These are phyloP conservation scores for Scophthalmus maximus DNA, from an alignment of 2,113 vertebrate species.

Conservation along the genomic window DNA sequence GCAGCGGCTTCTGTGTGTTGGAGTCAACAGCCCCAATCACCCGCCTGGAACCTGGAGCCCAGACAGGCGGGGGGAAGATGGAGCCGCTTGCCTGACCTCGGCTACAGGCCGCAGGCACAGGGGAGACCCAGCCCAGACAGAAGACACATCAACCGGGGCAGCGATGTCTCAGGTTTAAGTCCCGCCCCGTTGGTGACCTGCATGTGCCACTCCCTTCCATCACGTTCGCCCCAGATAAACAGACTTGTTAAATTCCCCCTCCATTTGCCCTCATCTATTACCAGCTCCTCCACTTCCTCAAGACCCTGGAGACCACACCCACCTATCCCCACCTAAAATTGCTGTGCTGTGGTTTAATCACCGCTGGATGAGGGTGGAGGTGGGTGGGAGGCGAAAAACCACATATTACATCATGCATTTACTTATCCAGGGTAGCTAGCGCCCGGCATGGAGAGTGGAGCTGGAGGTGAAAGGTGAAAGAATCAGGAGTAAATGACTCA, in stretches of 20 bases:
- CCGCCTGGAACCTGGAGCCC: conserved; percentile 74
- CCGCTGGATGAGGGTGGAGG: conserved; percentile 59
- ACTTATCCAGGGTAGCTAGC: conserved; percentile 72
- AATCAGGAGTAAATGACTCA: conserved; percentile 80
- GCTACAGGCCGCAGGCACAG: conserved; percentile 49
- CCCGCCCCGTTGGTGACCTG: conserved; percentile 44
- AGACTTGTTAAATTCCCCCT: conserved; percentile 24
- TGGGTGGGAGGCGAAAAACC: conserved; percentile 47
- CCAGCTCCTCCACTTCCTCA: conserved; percentile 32
- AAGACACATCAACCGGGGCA: conserved; percentile 46
- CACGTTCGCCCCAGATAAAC: conserved; percentile 35
- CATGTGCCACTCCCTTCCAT: conserved; percentile 31
- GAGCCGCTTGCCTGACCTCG: conserved; percentile 41
- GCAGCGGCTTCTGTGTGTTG: conserved; percentile 50
- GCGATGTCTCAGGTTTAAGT: conserved; percentile 29
- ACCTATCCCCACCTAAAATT: conserved; percentile 55
- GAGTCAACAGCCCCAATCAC: conserved; percentile 73
- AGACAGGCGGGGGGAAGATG: conserved; percentile 64
- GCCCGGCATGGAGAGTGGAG: conserved; percentile 66
- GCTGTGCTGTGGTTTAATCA: conserved; percentile 56
- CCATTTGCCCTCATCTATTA: conserved; percentile 21
- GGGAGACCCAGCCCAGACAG: conserved; percentile 48
- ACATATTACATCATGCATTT: conserved; percentile 79
- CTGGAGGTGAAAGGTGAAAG: conserved; percentile 78
- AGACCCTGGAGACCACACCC: conserved; percentile 44